Evolutionary conservation across 2,888 invertebrate genomes (phyloP).

Genomic region (Eristalinus sepulchralis): DNA sequence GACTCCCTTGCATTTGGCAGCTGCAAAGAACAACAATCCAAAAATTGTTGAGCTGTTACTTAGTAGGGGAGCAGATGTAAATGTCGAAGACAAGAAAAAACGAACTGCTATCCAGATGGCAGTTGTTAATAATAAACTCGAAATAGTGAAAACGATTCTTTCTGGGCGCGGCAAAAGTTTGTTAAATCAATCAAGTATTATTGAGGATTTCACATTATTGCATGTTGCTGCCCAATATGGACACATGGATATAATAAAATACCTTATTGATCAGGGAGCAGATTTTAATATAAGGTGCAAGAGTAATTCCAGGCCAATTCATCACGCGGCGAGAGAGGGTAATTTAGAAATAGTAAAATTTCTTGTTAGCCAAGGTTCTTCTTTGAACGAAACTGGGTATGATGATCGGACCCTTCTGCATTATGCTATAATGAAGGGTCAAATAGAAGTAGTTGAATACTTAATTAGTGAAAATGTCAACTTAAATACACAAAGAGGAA

Average conservation of each 20-base stretch:
- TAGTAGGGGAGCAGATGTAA: conserved; percentile 56
- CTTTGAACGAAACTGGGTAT: conserved; percentile 3
- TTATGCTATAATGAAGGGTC: conserved; percentile 67
- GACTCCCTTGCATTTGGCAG: conserved; percentile 24
- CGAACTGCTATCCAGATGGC: conserved; percentile 32
- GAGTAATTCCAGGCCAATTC: conserved; percentile 8
- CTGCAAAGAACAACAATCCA: background rate
- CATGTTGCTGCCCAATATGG: conserved; percentile 17
- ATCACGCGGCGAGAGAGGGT: conserved; percentile 24
- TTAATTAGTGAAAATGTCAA: background rate
- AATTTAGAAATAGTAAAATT: conserved; percentile 16
- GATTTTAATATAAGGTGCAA: conserved; percentile 22
- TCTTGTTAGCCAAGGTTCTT: conserved; percentile 28
- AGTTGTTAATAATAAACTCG: conserved; percentile 24
- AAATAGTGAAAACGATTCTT: conserved; percentile 33
- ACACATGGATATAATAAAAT: conserved; percentile 28
- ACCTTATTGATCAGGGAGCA: conserved; percentile 4
- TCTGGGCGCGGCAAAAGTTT: conserved; percentile 10
- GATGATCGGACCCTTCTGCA: conserved; percentile 42
- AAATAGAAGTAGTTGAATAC: conserved; percentile 16
- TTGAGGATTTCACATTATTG: background rate
- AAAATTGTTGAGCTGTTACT: conserved; percentile 62
- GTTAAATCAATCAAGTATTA: background rate
- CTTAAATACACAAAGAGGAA: conserved; percentile 16
- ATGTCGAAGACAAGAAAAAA: conserved; percentile 4